Conservation (phyloP, 2,888 invertebrate genomes). For the Callinectes sapidus region DNA sequence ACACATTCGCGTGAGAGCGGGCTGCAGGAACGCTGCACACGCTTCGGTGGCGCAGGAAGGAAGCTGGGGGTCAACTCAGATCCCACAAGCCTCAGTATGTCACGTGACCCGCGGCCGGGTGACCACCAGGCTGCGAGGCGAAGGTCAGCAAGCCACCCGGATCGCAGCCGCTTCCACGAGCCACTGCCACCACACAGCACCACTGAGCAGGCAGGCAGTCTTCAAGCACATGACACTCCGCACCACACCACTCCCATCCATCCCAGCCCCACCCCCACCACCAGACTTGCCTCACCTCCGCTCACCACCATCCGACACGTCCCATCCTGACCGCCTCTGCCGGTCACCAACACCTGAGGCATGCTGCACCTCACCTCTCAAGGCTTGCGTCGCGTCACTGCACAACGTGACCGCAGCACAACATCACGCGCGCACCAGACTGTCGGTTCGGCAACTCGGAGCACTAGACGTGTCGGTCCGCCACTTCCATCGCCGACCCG, state of each 20-base stretch:
- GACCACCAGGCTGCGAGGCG: slow-evolving; percentile 4
- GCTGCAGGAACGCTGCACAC: not conserved
- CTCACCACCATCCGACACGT: not conserved
- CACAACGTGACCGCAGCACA: slow-evolving; percentile 33
- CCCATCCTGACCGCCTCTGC: not conserved
- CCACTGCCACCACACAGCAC: not conserved
- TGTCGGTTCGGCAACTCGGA: not conserved
- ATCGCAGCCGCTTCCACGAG: not conserved
- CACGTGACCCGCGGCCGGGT: slow-evolving; percentile 12
- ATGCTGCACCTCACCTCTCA: slow-evolving; percentile 18
- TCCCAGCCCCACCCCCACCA: not conserved
- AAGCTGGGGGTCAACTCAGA: slow-evolving; percentile 24
- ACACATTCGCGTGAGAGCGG: slow-evolving; percentile 17
- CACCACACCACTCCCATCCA: not conserved
- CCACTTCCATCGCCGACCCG: slow-evolving; percentile 26
- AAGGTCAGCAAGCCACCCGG: slow-evolving; percentile 17
- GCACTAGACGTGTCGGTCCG: slow-evolving; percentile 10
- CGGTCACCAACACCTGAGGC: slow-evolving; percentile 31
- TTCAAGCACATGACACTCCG: slow-evolving; percentile 24
- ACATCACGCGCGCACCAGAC: slow-evolving; percentile 28
- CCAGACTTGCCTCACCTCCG: not conserved
- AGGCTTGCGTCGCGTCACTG: slow-evolving; percentile 19
- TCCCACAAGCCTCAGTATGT: slow-evolving; percentile 33
- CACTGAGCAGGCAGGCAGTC: not conserved
- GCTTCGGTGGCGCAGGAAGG: slow-evolving; percentile 30